Conservation (phyloP, 2,888 invertebrate genomes). For the Parnassius smintheus region DNA sequence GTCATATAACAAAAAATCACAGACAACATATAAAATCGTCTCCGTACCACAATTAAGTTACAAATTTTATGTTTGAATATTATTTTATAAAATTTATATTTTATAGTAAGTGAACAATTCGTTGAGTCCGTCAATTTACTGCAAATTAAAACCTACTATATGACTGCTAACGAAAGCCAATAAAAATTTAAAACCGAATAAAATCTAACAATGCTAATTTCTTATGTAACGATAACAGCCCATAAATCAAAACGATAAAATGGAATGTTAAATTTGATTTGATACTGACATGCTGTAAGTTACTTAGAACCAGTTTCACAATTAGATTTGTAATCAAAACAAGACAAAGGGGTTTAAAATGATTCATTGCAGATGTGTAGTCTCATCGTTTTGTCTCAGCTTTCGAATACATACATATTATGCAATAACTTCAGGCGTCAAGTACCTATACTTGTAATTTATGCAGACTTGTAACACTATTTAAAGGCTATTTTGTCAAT, state of each 20-base stretch:
- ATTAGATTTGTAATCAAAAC: constrained; percentile 5
- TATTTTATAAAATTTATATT: neutral
- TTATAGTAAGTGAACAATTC: neutral
- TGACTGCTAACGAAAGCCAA: constrained; percentile 1
- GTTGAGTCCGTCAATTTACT: neutral
- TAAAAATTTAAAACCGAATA: constrained; percentile 9
- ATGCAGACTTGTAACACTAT: no score
- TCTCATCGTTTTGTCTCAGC: no score
- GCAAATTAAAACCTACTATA: constrained; percentile 7
- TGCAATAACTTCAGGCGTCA: no score
- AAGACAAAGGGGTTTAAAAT: constrained; percentile 2
- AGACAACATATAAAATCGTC: constrained; percentile 17
- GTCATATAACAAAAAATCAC: constrained; percentile 24
- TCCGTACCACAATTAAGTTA: constrained; percentile 18
- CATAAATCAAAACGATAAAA: constrained; percentile 8
- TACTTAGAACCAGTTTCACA: constrained; percentile 13
- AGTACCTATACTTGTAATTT: no score
- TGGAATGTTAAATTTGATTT: constrained; percentile 3
- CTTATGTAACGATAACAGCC: constrained; percentile 4
- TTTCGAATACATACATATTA: no score
- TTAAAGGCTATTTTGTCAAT: no score
- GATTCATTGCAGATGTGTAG: no score
- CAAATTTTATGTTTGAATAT: neutral
- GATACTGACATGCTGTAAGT: neutral
- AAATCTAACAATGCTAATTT: constrained; percentile 13